Evolutionary conservation across 2,113 vertebrate genomes (phyloP), one percentile per base, ranked within the genome.

Genomic region (Isurus oxyrinchus): DNA sequence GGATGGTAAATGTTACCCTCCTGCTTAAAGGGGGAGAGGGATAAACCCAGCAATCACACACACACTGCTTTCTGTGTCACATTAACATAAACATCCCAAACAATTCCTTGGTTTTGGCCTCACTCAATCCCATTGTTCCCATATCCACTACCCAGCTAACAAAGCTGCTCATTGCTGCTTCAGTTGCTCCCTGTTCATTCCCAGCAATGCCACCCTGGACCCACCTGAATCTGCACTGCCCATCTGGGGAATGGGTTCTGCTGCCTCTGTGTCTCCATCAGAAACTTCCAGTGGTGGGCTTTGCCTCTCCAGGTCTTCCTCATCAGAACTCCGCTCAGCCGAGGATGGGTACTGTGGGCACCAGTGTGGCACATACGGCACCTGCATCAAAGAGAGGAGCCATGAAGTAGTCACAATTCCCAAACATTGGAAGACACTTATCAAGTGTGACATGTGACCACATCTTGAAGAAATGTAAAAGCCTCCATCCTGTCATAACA

Each of bases 241-340:
- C 96, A 98, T 97, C 69, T 98, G 99, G 35, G 98, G 97, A 44
- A 97, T 97, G 0, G 98, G 98, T 44, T 99, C 99, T 96, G 98
- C 98, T 96, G 98, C 98, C 63, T 99, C 98, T 0, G 97, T 97
- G 96, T 99, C 99, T 81, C 99, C 99, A 40, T 99, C 99, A 21
- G 99, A 99, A 57, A 99, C 99, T 96, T 99, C 99, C 97, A 99
- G 94, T 0, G 99, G 99, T 0, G 99, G 98, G 90, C 99, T 99
- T 96, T 98, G 98, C 96, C 98, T 98, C 96, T 98, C 98, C 0
- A 98, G 98, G 88, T 99, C 99, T 94, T 99, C 99, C 61, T 99
- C 99, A 5, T 99, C 99, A 0, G 99, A 99, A 97, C 99, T 99
- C 97, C 98, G 98, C 97, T 98, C 98, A 0, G 97, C 97, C 10